Conservation (phyloP, 1,140 invertebrate species). For the Pseudomyrmex concolor region DNA sequence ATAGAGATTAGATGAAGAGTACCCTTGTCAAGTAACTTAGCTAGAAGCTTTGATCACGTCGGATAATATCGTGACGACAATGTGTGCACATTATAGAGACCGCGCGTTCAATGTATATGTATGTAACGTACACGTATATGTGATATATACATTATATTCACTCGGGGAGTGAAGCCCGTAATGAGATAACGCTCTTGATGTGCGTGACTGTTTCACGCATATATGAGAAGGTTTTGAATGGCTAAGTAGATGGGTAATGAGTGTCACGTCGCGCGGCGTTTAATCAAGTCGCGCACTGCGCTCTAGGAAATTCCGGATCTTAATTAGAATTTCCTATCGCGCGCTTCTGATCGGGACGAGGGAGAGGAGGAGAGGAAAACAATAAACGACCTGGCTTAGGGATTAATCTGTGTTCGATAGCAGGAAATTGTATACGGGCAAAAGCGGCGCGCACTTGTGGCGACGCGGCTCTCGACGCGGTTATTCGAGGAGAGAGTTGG, state of each 20-base stretch:
- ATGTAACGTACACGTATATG: not conserved
- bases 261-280: conserved; percentile 4
- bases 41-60: conserved; percentile 27
- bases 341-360: not conserved
- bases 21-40: conserved; percentile 40
- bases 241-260: conserved; percentile 29
- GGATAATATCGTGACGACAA: conserved; percentile 40
- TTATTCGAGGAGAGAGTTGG: conserved; percentile 35
- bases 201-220: conserved; percentile 38
- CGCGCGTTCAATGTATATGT: not conserved
- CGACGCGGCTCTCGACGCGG: not conserved
- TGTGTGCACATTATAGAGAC: conserved; percentile 18
- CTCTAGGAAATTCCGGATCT: conserved; percentile 3
- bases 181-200: conserved; percentile 49
- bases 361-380: not conserved
- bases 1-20: conserved; percentile 53
- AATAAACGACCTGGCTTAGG: conserved; percentile 21
- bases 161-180: conserved; percentile 19
- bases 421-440: not conserved
- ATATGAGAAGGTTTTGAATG: conserved; percentile 2
- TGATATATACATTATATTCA: not conserved
- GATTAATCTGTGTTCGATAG: conserved; percentile 18
- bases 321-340: conserved; percentile 29
- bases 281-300: conserved; percentile 18
- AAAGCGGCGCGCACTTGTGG: not conserved